Evolutionary conservation across 2,797 vertebrate species (phyloP), one percentile per base, ranked within the genome.

Genomic region (Cetoscarus ocellatus): DNA sequence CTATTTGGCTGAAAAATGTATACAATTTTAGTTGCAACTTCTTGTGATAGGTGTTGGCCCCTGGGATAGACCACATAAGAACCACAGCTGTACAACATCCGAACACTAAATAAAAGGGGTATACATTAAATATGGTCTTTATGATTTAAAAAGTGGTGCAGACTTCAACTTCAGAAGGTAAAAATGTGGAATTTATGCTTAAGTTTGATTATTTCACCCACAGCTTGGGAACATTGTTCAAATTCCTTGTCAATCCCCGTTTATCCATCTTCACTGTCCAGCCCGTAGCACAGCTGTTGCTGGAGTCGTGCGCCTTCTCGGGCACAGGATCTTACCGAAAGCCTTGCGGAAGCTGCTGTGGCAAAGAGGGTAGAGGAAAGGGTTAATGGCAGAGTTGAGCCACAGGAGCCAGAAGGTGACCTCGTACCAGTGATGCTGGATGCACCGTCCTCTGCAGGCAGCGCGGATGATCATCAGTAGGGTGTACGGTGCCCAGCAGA

Each of bases 401-500:
- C 96, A 98, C 84, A 97, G 94, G 86, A 97, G 94, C 96, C 96
- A 97, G 94, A 97, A 97, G 3, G 94, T 93, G 84, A 95, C 83
- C 80, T 95, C 92, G 19, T 97, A 97, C 90, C 93, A 90, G 66
- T 79, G 77, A 77, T 92, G 88, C 73, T 91, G 91, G 71, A 93
- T 83, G 85, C 95, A 96, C 74, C 83, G 91, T 57, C 94, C 88
- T 88, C 87, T 93, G 61, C 94, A 96, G 75, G 85, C 85, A 0
- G 96, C 96, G 36, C 89, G 84, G 68, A 97, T 92, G 84, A 97
- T 95, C 93, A 96, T 96, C 67, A 95, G 82, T 52, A 98, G 92
- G 54, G 95, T 95, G 86, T 97, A 97, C 0, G 96, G 96, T 11
- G 96, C 95, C 96, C 97, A 97, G 92, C 96, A 98, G 82, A 97